These are phyloP conservation scores for Mythimna vitellina DNA, from an alignment of 2,888 invertebrate species.

Conservation along the genomic window DNA sequence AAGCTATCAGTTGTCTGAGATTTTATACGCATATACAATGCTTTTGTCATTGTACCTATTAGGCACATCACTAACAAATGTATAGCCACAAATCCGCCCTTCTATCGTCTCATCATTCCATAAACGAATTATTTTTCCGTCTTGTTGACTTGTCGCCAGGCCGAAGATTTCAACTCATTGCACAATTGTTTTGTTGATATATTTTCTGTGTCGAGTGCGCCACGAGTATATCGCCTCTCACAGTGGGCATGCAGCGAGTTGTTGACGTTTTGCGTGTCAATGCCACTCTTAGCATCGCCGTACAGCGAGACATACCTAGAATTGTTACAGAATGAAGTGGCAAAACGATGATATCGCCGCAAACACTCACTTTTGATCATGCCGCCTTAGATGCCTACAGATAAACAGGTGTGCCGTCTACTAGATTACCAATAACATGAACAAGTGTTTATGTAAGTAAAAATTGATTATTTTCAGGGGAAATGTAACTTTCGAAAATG, in stretches of 20 bases:
- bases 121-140: background rate
- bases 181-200: too few relatives aligned
- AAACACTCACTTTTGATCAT: background rate
- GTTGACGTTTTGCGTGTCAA: background rate
- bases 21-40: background rate
- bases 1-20: background rate
- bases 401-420: background rate
- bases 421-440: background rate
- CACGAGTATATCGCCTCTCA: background rate
- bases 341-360: too few relatives aligned
- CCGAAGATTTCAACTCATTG: too few relatives aligned
- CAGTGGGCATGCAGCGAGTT: background rate
- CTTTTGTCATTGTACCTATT: too few relatives aligned
- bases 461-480: slow-evolving; percentile 15
- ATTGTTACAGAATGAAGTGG: background rate
- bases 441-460: background rate
- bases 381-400: too few relatives aligned
- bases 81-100: background rate
- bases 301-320: background rate
- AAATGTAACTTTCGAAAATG: slow-evolving; percentile 15
- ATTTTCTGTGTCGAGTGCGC: too few relatives aligned
- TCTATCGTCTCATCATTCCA: background rate
- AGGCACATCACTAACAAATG: too few relatives aligned
- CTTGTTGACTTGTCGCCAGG: background rate
- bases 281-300: background rate